Percentiles rank a stretch among this genome's conserved stretches.
Conservation (phyloP, 2,113 vertebrate genomes). For the Apteryx mantelli region DNA sequence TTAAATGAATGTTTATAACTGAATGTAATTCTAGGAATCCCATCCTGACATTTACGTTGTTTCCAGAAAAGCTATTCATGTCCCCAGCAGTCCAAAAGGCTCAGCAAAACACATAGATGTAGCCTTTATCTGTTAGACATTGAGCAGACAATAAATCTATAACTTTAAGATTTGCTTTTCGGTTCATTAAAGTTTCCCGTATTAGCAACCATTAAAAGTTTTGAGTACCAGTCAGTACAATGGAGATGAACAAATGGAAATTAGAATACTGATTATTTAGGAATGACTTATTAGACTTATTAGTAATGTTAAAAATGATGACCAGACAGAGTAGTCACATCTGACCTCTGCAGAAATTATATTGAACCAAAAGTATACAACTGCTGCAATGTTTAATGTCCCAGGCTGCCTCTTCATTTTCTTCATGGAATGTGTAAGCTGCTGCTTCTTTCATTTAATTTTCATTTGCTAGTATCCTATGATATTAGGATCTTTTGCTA, state of each 20-base stretch:
- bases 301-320: background rate
- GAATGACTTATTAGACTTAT: background rate
- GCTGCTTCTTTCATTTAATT: background rate
- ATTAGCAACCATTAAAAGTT: background rate
- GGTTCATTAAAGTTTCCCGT: background rate
- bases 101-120: background rate
- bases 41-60: background rate
- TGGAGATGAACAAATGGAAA: background rate
- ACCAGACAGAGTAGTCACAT: background rate
- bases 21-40: background rate
- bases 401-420: background rate
- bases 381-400: background rate
- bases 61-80: background rate
- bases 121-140: background rate
- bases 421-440: background rate
- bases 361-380: background rate
- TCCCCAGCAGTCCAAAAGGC: background rate
- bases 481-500: background rate
- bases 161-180: background rate
- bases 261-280: background rate
- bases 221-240: background rate
- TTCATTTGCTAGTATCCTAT: background rate
- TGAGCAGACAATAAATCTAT: background rate
- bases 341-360: background rate
- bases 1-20: background rate